Evolutionary conservation across 1,140 invertebrate genomes (phyloP), one percentile per base, ranked within the genome.

Genomic region (Drosophila sechellia): DNA sequence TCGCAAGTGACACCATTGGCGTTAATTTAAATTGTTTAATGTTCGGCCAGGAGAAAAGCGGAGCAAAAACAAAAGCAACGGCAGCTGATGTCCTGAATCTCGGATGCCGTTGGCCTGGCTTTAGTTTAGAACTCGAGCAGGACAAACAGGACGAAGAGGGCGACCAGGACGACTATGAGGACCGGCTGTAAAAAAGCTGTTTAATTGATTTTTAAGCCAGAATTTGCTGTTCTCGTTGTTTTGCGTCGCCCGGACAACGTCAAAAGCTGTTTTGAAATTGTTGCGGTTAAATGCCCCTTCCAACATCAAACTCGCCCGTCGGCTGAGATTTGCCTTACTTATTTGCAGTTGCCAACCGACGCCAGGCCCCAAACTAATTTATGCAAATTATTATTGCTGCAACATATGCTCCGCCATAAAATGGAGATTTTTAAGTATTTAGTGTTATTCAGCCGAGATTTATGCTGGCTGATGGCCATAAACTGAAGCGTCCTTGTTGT

Each of bases 1-100:
- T 77, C 79, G 86, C 76, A 90, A 90, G 81, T 90, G 87, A 90
- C 87, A 90, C 87, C 87, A 90, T 79, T 87, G 87, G 87, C 87
- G 87, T 90, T 90, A 90, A 90, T 90, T 90, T 90, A 90, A 90
- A 90, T 90, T 90, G 87, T 87, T 90, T 86, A 90, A 86, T 90
- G 77, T 85, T 81, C 66, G 68, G 68, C 76, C 65, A 48, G 56
- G 71, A 69, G 46, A 11, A 53, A 48, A 20, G 35, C 49, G 46
- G 13, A 42, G 17, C 64, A 66, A 64, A 64, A 68, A 64, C 60
- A 68, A 68, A 27, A 15, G 12, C 46, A 55, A 50, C 63, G 69
- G 64, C 79, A 77, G 66, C 71, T 64, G 56, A 72, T 43, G 72
- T 59, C 84, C 78, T 59, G 56, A 89, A 87, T 87, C 84, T 89